Conservation (phyloP, 2,797 vertebrate species). For the Trachurus trachurus region DNA sequence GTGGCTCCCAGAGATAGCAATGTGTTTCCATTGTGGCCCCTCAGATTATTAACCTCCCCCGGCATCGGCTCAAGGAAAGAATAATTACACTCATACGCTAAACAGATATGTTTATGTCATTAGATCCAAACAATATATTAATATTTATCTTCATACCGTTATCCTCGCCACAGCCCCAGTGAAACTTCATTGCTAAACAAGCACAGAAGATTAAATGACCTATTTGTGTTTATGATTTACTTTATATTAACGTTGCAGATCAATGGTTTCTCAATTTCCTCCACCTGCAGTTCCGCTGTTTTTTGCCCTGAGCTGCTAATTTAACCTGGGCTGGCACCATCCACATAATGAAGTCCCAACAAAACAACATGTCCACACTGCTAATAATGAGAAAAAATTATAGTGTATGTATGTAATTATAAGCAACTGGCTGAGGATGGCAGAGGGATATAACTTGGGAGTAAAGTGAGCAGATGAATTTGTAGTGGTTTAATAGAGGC, state of each 20-base stretch:
- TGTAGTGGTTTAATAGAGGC: conserved; percentile 65
- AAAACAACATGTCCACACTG: conserved; percentile 26
- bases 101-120: conserved; percentile 11
- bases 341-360: conserved; percentile 58
- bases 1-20: conserved; percentile 13
- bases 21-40: neutral
- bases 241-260: conserved; percentile 88
- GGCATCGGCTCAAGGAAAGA: conserved; percentile 64
- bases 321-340: conserved; percentile 29
- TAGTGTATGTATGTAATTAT: conserved; percentile 50
- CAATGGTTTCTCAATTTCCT: conserved; percentile 87
- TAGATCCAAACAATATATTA: conserved; percentile 49
- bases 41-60: conserved; percentile 6
- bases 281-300: conserved; percentile 74
- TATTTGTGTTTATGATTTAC: conserved; percentile 91
- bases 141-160: conserved; percentile 59
- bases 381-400: conserved; percentile 40
- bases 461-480: conserved; percentile 35
- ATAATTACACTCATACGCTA: conserved; percentile 47
- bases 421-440: conserved; percentile 35
- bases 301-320: conserved; percentile 86
- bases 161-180: conserved; percentile 44
- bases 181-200: conserved; percentile 64
- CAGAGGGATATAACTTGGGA: conserved; percentile 18
- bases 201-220: conserved; percentile 83